These are phyloP conservation scores for Ophraella communa DNA, from an alignment of 2,888 invertebrate genomes.

Conservation along the genomic window DNA sequence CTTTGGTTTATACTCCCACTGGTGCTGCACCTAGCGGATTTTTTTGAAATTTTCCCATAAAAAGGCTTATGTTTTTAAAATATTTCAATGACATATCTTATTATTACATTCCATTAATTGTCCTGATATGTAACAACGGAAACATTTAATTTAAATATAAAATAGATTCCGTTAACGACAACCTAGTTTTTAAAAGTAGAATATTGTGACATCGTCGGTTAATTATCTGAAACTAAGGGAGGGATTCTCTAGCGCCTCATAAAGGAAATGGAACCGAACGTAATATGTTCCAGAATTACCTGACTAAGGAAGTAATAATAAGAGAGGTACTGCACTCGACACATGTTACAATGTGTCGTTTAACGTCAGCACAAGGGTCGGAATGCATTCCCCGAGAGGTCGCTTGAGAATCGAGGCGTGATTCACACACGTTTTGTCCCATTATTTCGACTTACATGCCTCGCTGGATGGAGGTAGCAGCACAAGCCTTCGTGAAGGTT, in stretches of 20 bases:
- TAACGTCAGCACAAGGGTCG: constrained; percentile 22
- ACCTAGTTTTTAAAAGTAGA: not conserved
- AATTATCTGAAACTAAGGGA: constrained; percentile 23
- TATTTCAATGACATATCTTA: too few relatives aligned
- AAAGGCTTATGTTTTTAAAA: too few relatives aligned
- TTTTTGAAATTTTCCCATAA: too few relatives aligned
- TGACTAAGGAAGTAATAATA: constrained; percentile 33
- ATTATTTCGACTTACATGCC: not conserved
- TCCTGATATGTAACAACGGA: too few relatives aligned
- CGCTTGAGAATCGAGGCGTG: constrained; percentile 20
- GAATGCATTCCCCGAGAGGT: constrained; percentile 26
- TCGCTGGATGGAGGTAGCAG: not conserved
- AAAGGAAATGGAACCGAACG: constrained; percentile 29
- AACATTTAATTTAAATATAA: too few relatives aligned
- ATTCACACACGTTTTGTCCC: constrained; percentile 8
- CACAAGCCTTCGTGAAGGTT: not conserved
- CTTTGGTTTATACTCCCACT: too few relatives aligned
- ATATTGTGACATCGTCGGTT: constrained; percentile 2
- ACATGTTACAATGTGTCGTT: constrained; percentile 30
- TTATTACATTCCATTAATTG: too few relatives aligned
- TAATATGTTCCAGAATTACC: constrained; percentile 27
- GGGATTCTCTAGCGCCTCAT: constrained; percentile 26
- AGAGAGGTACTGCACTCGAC: constrained; percentile 30
- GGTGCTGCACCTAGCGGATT: too few relatives aligned
- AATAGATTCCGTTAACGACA: not conserved